Evolutionary conservation across 1,140 invertebrate species (phyloP), one percentile per base, ranked within the genome.

Genomic region (Drosophila lowei): DNA sequence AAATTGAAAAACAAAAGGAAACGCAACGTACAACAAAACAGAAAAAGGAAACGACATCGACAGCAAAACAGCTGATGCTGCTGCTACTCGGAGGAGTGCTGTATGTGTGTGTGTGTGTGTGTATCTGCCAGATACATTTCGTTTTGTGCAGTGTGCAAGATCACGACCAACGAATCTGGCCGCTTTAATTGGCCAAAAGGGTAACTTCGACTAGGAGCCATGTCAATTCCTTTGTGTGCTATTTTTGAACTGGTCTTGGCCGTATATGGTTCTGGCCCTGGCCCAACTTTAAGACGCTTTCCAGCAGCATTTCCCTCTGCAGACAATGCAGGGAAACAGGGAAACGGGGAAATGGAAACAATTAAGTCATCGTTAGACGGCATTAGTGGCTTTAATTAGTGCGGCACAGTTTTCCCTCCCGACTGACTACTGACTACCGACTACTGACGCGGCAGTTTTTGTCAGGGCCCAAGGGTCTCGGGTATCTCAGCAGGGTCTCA

Each of bases 281-380:
- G 44, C 15, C 30, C 18, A 46, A 28, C 41, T 49, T 59, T 48
- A 50, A 66, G 76, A 30, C 34, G 62, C 76, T 73, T 59, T 25
- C 4, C 23, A 5, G 23, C 23, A 5, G 23, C 23, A 5, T 2
- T 2, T 23, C 1, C 21, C 21, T 3, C 6, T 28, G 57, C 47
- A 52, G 28, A 23, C 57, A 34, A 38, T 62, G 42, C 18, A 7
- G 28, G 7, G 6, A 28, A 5, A 6, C 46, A 23, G 52, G 63
- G 57, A 50, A 25, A 25, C 23, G 5, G 23, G 23, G 23, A 0
- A 63, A 53, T 71, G 44, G 41, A 73, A 76, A 72, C 79, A 81
- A 80, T 85, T 86, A 86, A 80, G 72, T 70, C 64, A 80, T 85
- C 80, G 72, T 86, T 86, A 86, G 77, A 57, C 48, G 66, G 74